Base-by-base conservation (phyloP, 2,888 invertebrate species). In the Globia sparganii region DNA sequence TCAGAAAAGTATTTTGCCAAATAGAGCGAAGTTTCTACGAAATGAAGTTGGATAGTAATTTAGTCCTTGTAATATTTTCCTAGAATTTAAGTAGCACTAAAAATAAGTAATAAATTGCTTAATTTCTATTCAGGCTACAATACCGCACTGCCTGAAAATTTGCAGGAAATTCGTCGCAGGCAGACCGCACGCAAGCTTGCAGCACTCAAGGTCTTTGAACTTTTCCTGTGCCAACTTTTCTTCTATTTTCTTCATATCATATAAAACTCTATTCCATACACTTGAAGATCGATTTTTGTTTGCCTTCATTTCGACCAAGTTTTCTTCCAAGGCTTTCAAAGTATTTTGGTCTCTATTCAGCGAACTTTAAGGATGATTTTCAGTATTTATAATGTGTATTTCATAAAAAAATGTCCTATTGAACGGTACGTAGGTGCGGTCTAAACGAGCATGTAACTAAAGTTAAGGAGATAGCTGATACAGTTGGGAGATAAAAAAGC, bases 211-310 rank as follows among this genome's bases (percentile, higher is more conserved):
- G 89, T 89, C 90, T 83, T 85, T 91, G 92, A 91, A 89, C 92
- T 88, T 87, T 80, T 81, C 89, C 80, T 86, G 85, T 88, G 92
- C 90, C 90, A 91, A 91, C 88, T 90, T 91, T 91, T 90, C 89
- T 90, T 78, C 49, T 40, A 77, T 61, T 80, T 66, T 61, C 75
- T 58, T 1, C 77, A 75, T 43, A 46, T 56, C 21, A 89, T 75
- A 87, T 84, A 67, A 66, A 81, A 84, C 89, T 86, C 72, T 88
- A 86, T 61, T 21, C 0, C 8, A 0, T 13, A 43, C 0, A n/a
- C 0, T 0, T 40, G 56, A 84, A 70, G 75, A 80, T 59, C 62
- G 34, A 71, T 61, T 78, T 80, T 76, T 9, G 25, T 37, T 64
- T 46, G n/a, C n/a, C 5, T 43, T 56, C 1, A 43, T 37, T 58